Conservation (phyloP, 2,797 vertebrate species). For the Cynodonichthys magdalenae region DNA sequence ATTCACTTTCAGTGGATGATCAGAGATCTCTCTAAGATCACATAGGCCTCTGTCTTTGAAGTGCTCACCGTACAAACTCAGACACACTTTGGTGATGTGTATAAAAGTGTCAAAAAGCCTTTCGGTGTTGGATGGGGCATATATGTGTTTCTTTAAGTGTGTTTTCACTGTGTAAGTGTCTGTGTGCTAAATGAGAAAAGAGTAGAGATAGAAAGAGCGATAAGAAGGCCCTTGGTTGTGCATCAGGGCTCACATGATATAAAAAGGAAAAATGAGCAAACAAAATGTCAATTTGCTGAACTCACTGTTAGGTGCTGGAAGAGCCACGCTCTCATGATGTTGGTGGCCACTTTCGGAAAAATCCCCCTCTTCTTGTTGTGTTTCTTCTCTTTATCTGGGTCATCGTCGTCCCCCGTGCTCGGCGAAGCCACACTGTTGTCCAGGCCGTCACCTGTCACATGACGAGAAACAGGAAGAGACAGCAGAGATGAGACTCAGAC, state of each 20-base stretch:
- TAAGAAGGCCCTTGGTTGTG: slow-evolving; percentile 22
- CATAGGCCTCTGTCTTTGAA: slow-evolving; percentile 64
- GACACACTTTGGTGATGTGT: slow-evolving; percentile 34
- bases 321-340: slow-evolving; percentile 99
- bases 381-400: slow-evolving; percentile 99
- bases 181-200: slow-evolving; percentile 18
- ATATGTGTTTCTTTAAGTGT: slow-evolving; percentile 21
- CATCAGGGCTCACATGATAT: slow-evolving; percentile 31
- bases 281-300: slow-evolving; percentile 54
- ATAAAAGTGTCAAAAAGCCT: slow-evolving; percentile 19
- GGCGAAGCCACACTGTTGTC: slow-evolving; percentile 99
- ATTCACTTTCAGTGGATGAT: slow-evolving; percentile 66
- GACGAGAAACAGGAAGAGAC: slow-evolving; percentile 66
- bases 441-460: slow-evolving; percentile 96
- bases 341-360: slow-evolving; percentile 99
- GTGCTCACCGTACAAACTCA: slow-evolving; percentile 46
- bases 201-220: background rate
- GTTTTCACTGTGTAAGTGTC: slow-evolving; percentile 2
- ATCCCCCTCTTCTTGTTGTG: slow-evolving; percentile 99
- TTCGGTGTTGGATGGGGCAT: slow-evolving; percentile 19
- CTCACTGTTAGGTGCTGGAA: slow-evolving; percentile 99
- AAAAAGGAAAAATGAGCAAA: slow-evolving; percentile 19
- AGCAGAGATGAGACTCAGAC: slow-evolving; percentile 58
- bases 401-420: slow-evolving; percentile 98
- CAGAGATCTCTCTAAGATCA: slow-evolving; percentile 61